Evolutionary conservation across 2,888 invertebrate genomes (phyloP).

Genomic region (Seira ritae): DNA sequence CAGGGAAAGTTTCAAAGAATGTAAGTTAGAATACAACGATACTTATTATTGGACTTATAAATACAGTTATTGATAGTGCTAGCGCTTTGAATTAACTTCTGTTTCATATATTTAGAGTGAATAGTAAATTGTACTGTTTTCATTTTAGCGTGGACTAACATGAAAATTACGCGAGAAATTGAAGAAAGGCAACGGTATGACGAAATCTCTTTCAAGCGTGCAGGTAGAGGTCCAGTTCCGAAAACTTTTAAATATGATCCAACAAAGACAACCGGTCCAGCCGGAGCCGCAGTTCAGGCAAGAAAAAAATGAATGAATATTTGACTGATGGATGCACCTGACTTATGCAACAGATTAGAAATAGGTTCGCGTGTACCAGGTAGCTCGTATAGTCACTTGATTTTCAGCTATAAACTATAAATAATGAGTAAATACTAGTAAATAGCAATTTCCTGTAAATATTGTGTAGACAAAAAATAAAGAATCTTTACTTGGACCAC

Average conservation of each 20-base stretch:
- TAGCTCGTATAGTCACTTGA: no score
- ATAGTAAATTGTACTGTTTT: neutral
- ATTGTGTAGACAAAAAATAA: no score
- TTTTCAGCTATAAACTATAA: no score
- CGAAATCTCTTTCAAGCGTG: slow-evolving; percentile 86
- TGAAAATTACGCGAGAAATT: slow-evolving; percentile 86
- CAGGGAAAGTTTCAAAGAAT: slow-evolving; percentile 86
- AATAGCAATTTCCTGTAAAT: no score
- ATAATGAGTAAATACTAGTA: no score
- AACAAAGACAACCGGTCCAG: slow-evolving; percentile 53
- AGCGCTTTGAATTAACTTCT: no score
- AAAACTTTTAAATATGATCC: slow-evolving; percentile 94
- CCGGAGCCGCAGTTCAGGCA: slow-evolving; percentile 71
- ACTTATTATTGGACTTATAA: no score
- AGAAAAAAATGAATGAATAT: slow-evolving; percentile 63
- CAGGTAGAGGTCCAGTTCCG: slow-evolving; percentile 89
- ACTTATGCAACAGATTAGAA: neutral
- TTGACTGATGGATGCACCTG: neutral
- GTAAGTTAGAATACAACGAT: slow-evolving; percentile 77
- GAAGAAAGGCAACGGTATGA: slow-evolving; percentile 87
- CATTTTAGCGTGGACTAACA: slow-evolving; percentile 85
- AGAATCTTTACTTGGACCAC: no score
- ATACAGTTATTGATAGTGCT: no score
- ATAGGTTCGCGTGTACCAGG: no score
- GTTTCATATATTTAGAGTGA: no score